Percentiles rank a stretch among this genome's conserved stretches.
Conservation (phyloP, 2,113 vertebrate genomes). For the Craseonycteris thonglongyai region DNA sequence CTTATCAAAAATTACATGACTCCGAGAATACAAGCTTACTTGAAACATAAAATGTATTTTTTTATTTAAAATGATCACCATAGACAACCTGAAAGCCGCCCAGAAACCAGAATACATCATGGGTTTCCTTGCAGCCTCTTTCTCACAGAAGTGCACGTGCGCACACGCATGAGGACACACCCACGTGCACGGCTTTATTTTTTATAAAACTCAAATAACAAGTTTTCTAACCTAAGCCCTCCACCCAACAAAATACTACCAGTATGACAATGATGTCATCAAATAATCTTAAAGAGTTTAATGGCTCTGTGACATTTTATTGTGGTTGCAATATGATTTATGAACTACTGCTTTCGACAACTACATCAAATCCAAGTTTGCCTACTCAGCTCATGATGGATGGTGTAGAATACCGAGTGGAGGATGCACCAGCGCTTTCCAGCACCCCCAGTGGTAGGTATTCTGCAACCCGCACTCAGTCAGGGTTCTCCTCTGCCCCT, state of each 20-base stretch:
- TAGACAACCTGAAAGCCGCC: neutral
- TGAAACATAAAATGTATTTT: neutral
- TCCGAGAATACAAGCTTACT: neutral
- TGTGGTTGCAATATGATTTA: neutral
- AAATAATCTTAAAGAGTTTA: constrained; percentile 8
- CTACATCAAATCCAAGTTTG: neutral
- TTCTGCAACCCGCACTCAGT: no score
- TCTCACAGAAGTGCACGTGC: neutral
- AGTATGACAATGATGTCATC: neutral
- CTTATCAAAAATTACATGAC: constrained; percentile 5
- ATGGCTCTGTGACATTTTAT: neutral
- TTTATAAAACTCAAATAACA: neutral
- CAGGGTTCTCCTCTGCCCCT: no score
- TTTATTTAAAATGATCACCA: neutral
- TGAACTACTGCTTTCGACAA: neutral
- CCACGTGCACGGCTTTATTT: no score
- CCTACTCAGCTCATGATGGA: neutral
- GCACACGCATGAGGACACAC: neutral
- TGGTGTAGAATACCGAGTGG: neutral
- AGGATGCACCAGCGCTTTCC: no score
- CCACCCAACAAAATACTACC: neutral
- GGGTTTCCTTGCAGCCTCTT: neutral
- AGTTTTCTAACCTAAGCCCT: neutral
- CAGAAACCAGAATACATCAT: neutral
- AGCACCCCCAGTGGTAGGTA: no score